Conservation (phyloP, 2,797 vertebrate genomes). For the Atherinosoma microstoma region DNA sequence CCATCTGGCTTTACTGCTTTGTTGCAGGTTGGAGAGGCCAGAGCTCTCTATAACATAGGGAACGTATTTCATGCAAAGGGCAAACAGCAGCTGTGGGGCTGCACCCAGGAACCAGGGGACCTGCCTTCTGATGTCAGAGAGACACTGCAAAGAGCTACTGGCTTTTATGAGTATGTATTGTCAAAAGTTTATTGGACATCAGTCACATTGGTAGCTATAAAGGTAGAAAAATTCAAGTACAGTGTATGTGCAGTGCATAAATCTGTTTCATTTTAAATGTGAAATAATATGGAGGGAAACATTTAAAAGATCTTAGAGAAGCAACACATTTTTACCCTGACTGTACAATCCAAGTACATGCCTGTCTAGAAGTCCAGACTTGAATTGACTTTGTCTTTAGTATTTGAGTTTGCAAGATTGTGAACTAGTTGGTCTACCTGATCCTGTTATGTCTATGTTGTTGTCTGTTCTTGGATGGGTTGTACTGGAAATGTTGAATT, state of each 20-base stretch:
- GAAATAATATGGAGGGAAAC: neutral
- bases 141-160: constrained; percentile 90
- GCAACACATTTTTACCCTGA: neutral
- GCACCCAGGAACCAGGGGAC: constrained; percentile 89
- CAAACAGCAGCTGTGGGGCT: constrained; percentile 92
- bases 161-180: constrained; percentile 93
- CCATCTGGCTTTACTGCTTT: neutral
- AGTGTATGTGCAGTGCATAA: no score
- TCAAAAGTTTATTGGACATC: neutral
- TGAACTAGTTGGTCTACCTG: neutral
- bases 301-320: neutral
- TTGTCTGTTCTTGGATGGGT: no score
- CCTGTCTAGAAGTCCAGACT: neutral
- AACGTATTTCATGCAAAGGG: constrained; percentile 97
- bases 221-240: no score
- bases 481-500: no score
- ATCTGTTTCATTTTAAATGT: neutral
- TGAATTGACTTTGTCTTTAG: neutral
- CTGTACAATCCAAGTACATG: neutral
- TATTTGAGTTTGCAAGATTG: neutral
- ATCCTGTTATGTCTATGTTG: no score
- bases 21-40: constrained; percentile 92
- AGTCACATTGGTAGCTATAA: neutral
- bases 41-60: constrained; percentile 95
- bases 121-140: constrained; percentile 90